Evolutionary conservation across 2,113 vertebrate genomes (phyloP), one percentile per base, ranked within the genome.

Genomic region (Gnathonemus longibarbis): DNA sequence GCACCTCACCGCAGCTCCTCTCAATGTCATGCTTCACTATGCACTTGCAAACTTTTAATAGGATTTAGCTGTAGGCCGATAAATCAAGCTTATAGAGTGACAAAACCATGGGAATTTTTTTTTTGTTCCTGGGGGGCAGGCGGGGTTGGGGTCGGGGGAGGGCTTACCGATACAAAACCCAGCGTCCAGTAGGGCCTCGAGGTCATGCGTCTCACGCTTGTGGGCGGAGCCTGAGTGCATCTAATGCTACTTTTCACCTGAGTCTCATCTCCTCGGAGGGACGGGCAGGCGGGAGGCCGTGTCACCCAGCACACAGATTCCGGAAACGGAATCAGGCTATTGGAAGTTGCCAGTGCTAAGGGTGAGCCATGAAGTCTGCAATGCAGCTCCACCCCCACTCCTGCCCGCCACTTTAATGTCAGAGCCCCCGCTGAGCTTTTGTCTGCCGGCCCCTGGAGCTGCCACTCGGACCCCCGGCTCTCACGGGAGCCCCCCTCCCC

Each of bases 351-450:
- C n/a, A 3, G 13, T 11, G 15, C 86, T 27, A 52, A 48, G 24
- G 39, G 45, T 1, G 19, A 42, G 80, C 42, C 19, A 21, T 84
- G 39, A 84, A 48, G 49, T 21, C 21, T 21, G 58, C 77, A 49
- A 66, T 70, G 45, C 10, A 84, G 66, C 80, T 52, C 74, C 53
- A 6, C 87, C 89, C 53, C 3, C 13, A 2, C 0, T 88, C n/a
- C 56, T 17, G 46, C 50, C 3, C 90, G 89, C 91, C 46, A 88
- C 48, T 83, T 88, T 93, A 93, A 93, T 93, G 92, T 92, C 92
- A 91, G 92, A 50, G 88, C 91, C 88, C 93, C 92, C 88, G 90
- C 92, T 89, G 92, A 80, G 93, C 87, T 90, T 92, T 93, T 93
- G 92, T 93, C 90, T 56, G 86, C 88, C 70, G 83, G 87, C 91